Conservation (phyloP, 2,797 vertebrate species). For the Anabas testudineus region DNA sequence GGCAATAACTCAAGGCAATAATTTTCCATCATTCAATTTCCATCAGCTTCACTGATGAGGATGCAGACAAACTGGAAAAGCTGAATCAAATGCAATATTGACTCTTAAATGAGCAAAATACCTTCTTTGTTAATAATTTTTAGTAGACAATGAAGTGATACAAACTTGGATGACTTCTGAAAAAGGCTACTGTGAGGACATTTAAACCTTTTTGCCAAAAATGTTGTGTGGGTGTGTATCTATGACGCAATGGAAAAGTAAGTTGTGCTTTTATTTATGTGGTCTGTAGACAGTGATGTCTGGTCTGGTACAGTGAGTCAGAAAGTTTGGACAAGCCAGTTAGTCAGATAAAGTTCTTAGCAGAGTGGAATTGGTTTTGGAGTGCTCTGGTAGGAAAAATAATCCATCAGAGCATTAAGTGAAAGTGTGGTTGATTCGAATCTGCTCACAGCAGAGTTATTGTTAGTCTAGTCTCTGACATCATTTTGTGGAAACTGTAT, state of each 20-base stretch:
- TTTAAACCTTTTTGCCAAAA: too few species aligned
- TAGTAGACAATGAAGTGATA: not conserved
- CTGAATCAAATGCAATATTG: not conserved
- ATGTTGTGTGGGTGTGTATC: not conserved
- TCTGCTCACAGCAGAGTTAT: not conserved
- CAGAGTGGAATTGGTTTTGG: slow-evolving; percentile 22
- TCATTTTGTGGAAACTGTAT: too few species aligned
- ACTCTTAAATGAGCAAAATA: not conserved
- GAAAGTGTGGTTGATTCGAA: not conserved
- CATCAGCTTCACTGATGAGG: not conserved
- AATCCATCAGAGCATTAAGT: slow-evolving; percentile 13
- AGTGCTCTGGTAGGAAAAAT: slow-evolving; percentile 7
- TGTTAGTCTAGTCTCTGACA: not conserved
- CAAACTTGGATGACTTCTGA: not conserved
- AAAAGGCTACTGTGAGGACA: not conserved
- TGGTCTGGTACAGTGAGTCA: slow-evolving; percentile 64
- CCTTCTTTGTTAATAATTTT: not conserved
- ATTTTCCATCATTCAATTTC: not conserved
- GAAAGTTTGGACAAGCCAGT: slow-evolving; percentile 10
- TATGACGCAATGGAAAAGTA: slow-evolving; percentile 6
- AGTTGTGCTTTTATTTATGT: not conserved
- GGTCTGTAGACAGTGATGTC: slow-evolving; percentile 24
- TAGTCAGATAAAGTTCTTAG: slow-evolving; percentile 26
- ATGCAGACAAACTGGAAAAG: slow-evolving; percentile 11
- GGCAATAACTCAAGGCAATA: not conserved